Evolutionary conservation across 2,113 vertebrate genomes (phyloP).

Genomic region (Gymnarchus niloticus): DNA sequence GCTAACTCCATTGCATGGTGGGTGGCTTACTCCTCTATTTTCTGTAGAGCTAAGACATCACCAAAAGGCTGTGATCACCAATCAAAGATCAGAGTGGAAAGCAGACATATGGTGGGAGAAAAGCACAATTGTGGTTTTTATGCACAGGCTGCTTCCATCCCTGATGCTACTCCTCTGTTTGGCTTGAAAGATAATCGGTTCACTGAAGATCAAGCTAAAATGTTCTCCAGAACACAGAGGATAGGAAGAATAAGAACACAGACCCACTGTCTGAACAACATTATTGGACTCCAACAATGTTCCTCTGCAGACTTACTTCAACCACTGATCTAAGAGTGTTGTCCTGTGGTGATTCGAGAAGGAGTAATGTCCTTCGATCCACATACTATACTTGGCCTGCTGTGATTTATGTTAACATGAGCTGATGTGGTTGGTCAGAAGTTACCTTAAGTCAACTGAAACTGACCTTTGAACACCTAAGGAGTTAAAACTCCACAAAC

Average conservation of each 20-base stretch:
- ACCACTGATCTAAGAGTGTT: neutral
- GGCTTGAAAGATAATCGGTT: neutral
- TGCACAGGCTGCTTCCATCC: neutral
- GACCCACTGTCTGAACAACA: neutral
- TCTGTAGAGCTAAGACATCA: neutral
- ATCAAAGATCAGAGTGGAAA: neutral
- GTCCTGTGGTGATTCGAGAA: neutral
- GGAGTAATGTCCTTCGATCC: neutral
- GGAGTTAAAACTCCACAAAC: neutral
- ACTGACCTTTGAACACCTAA: neutral
- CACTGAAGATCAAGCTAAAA: neutral
- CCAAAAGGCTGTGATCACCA: neutral
- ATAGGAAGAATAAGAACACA: neutral
- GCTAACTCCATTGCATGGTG: neutral
- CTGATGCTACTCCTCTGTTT: neutral
- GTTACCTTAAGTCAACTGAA: neutral
- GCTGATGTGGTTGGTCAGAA: neutral
- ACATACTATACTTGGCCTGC: neutral
- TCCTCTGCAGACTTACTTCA: neutral
- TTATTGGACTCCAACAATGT: neutral
- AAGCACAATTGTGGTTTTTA: neutral
- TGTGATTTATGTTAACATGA: neutral
- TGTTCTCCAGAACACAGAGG: neutral
- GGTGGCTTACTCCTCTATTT: neutral
- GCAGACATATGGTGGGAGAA: neutral